phyloP scores from a whole-genome alignment of 1,140 invertebrate genomes.

The Frieseomelitta varia region DNA sequence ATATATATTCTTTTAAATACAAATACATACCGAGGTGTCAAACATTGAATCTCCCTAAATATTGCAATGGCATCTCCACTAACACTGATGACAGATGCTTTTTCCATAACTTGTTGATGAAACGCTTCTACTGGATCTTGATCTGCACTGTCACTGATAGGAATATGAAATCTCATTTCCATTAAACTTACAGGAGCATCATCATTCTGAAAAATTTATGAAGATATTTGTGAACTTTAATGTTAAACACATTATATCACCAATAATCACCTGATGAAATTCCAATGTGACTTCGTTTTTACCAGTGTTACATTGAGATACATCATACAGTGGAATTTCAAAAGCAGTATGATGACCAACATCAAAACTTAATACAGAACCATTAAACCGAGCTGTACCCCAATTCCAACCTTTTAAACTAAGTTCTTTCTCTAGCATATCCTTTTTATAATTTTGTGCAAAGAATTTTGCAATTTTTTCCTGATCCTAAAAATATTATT shows the following conservation, averaged over 20 bases:
- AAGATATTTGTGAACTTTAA: background rate
- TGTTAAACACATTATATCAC: background rate
- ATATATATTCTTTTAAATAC: background rate
- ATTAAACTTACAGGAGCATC: slow-evolving; percentile 97
- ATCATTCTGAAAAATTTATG: slow-evolving; percentile 88
- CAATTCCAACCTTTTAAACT: slow-evolving; percentile 99
- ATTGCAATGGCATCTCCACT: slow-evolving; percentile 98
- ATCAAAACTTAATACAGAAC: slow-evolving; percentile 95
- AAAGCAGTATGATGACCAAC: slow-evolving; percentile 95
- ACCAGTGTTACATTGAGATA: slow-evolving; percentile 97
- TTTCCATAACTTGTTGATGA: slow-evolving; percentile 97
- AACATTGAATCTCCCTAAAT: slow-evolving; percentile 98
- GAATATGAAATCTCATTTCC: slow-evolving; percentile 99
- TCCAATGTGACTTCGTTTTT: slow-evolving; percentile 99
- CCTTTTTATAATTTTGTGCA: slow-evolving; percentile 90
- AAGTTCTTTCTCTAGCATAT: slow-evolving; percentile 95
- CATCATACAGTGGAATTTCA: slow-evolving; percentile 97
- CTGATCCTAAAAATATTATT: slow-evolving; percentile 84
- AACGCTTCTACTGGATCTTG: slow-evolving; percentile 97
- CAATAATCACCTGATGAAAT: slow-evolving; percentile 92
- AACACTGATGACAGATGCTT: slow-evolving; percentile 98
- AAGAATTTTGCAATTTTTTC: slow-evolving; percentile 94
- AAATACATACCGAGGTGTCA: slow-evolving; percentile 93
- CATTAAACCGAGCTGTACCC: slow-evolving; percentile 97
- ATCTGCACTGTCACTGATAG: slow-evolving; percentile 91